A percentile compares a stretch with the other conserved stretches of the same genome.
These are phyloP conservation scores for Phragmatobia fuliginosa DNA, from an alignment of 2,888 invertebrate genomes.

Conservation along the genomic window DNA sequence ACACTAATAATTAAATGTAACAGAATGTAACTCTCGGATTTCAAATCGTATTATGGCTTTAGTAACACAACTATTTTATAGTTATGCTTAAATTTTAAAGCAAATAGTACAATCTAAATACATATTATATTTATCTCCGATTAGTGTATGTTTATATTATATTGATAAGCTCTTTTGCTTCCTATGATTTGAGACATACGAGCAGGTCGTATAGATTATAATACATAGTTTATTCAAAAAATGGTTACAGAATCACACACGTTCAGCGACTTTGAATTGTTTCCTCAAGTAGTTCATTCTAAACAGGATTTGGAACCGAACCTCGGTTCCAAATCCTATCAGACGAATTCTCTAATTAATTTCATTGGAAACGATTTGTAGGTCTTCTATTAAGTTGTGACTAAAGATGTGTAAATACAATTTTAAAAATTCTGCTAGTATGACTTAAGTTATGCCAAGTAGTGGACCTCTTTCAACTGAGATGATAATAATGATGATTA, in stretches of 20 bases:
- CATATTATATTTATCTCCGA: background rate
- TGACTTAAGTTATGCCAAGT: no score
- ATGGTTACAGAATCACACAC: background rate
- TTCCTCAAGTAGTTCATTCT: constrained; percentile 21
- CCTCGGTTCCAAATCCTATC: no score
- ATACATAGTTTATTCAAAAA: background rate
- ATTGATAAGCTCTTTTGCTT: no score
- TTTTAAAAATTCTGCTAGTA: no score
- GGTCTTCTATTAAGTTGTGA: no score
- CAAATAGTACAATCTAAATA: background rate
- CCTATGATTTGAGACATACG: no score
- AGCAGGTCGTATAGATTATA: background rate
- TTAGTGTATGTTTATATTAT: no score
- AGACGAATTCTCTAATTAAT: constrained; percentile 52
- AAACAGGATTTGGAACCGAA: constrained; percentile 19
- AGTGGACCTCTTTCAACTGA: no score
- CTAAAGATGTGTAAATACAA: no score
- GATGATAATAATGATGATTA: no score
- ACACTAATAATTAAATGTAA: background rate
- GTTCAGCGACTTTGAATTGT: background rate
- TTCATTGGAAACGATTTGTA: constrained; percentile 41
- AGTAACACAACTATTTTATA: background rate
- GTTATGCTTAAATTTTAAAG: background rate
- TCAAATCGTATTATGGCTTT: background rate
- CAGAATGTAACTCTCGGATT: background rate